Evolutionary conservation across 2,113 vertebrate species (phyloP).

Genomic region (Lagenorhynchus albirostris): DNA sequence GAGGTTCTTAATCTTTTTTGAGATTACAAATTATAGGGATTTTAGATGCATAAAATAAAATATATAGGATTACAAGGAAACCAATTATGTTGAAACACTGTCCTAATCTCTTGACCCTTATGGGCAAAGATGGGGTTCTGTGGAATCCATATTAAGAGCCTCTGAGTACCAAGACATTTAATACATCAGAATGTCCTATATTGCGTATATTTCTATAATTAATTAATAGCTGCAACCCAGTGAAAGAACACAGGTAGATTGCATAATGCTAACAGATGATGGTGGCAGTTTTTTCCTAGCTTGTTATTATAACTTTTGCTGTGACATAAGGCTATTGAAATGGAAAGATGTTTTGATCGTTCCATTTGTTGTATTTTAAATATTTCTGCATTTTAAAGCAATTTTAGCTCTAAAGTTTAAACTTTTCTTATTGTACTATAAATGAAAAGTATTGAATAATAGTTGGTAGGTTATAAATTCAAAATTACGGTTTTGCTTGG

Average conservation of each 20-base stretch:
- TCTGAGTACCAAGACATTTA: background rate
- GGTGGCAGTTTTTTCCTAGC: background rate
- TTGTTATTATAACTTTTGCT: background rate
- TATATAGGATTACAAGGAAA: background rate
- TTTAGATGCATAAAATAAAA: constrained; percentile 43
- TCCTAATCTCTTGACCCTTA: background rate
- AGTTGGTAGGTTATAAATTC: background rate
- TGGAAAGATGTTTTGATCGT: background rate
- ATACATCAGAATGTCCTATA: background rate
- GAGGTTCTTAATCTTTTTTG: background rate
- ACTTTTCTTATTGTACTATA: background rate
- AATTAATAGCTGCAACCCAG: background rate
- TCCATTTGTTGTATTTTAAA: constrained; percentile 3
- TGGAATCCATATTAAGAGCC: background rate
- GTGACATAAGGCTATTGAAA: background rate
- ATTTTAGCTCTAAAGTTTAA: background rate
- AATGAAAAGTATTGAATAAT: constrained; percentile 18
- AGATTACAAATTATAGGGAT: background rate
- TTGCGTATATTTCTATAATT: background rate
- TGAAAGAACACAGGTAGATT: background rate
- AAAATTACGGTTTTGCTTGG: constrained; percentile 9
- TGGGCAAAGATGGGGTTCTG: background rate
- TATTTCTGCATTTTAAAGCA: constrained; percentile 14
- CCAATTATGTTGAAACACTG: background rate
- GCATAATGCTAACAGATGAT: background rate